Conservation (phyloP, 2,797 vertebrate species). For the Acanthornis magna region DNA sequence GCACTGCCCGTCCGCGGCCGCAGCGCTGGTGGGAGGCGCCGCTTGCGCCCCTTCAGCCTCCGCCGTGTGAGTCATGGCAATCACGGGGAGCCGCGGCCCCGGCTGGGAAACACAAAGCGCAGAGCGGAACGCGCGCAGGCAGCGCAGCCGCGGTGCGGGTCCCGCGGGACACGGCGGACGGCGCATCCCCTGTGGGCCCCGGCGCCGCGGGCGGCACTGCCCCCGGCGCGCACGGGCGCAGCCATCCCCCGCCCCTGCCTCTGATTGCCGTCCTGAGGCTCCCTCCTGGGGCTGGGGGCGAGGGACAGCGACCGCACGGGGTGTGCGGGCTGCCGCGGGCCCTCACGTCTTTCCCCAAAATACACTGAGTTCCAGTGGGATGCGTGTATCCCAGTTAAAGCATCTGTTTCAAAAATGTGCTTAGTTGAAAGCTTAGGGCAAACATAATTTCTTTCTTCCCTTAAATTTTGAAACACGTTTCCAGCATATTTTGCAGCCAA, state of each 20-base stretch:
- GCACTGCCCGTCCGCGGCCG: neutral
- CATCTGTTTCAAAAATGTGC: neutral
- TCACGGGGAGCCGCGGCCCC: neutral
- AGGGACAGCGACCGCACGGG: accelerated
- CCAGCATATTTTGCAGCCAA: neutral
- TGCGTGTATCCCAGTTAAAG: neutral
- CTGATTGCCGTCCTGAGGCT: accelerated
- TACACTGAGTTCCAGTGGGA: neutral
- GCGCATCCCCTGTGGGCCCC: neutral
- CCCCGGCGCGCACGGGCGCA: no score
- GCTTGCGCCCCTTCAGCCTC: no score
- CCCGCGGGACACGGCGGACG: neutral
- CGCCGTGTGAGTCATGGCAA: neutral
- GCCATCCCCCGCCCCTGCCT: accelerated
- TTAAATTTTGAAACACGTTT: neutral
- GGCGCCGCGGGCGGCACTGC: neutral
- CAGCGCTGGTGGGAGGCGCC: neutral
- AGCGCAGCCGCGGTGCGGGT: neutral
- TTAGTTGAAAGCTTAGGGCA: neutral
- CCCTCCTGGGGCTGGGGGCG: neutral
- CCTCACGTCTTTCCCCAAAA: accelerated
- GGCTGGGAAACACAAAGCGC: accelerated
- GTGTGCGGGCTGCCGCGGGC: accelerated
- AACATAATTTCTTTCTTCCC: accelerated
- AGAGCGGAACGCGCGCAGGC: neutral